Base-by-base conservation (phyloP, 2,113 vertebrate species). In the Turdus rufiventris region DNA sequence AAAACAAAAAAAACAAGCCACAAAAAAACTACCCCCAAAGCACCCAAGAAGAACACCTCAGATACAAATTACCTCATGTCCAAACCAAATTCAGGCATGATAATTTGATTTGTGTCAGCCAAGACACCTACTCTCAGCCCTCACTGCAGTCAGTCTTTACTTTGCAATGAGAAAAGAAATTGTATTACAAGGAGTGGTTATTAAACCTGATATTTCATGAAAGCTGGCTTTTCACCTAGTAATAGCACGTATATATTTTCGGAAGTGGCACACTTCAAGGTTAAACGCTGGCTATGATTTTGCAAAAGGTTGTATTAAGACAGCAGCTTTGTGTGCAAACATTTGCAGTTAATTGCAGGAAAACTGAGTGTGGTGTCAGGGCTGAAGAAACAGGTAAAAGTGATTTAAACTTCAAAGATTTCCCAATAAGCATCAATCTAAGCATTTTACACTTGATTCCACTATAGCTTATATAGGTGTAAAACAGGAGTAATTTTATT, bases 381-480 rank as follows among this genome's bases (percentile, higher is more conserved):
- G 51, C 58, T 94, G 67, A 90, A 93, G 71, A 90, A 88, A 82
- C 20, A 47, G 21, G 58, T 54, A 51, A 6, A 38, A 76, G 75
- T 80, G 90, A 90, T 93, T 93, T 91, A 74, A 25, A 70, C 72
- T 77, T 95, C 72, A 90, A 62, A 95, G 79, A 85, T 76, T 85
- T 80, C 63, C 38, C 47, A 83, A 25, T 80, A 96, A 95, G 83
- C 50, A 66, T 70, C 42, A 88, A 28, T 65, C 42, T 50, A 70
- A 88, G n/a, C 45, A 40, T 91, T 71, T 88, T 73, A 76, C 34
- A 68, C 62, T 82, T 79, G 48, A 65, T 91, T 95, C 58, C 24
- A 20, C 75, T 76, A 24, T 56, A 40, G n/a, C 28, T 79, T 79
- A 58, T 73, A 47, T 24, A 73, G 45, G 63, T 88, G 56, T 93